Conservation (phyloP, 2,797 vertebrate species). For the Gymnoscopelus braueri region DNA sequence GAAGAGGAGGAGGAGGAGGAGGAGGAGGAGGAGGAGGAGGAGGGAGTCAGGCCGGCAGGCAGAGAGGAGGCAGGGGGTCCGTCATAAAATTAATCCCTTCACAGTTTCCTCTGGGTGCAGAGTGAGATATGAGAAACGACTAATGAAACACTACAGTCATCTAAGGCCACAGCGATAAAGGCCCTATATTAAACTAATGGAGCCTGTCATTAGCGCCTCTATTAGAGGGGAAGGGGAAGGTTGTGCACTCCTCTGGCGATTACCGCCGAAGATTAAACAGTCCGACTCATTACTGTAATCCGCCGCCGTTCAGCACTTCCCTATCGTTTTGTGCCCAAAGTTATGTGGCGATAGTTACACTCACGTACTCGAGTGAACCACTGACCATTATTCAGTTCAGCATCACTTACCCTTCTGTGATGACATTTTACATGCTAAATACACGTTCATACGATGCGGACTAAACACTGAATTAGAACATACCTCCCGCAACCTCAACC, state of each 20-base stretch:
- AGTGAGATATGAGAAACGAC: constrained; percentile 82
- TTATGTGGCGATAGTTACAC: background rate
- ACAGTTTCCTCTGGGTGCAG: constrained; percentile 80
- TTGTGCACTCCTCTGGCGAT: constrained; percentile 58
- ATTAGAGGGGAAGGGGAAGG: constrained; percentile 67
- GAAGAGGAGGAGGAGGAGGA: constrained; percentile 39
- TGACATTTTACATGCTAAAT: too few relatives aligned
- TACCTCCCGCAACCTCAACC: background rate
- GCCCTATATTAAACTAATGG: constrained; percentile 73
- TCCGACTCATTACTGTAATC: constrained; percentile 44
- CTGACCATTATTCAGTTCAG: too few relatives aligned
- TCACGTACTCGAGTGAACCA: too few relatives aligned
- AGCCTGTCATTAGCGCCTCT: constrained; percentile 70
- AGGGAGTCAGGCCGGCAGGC: constrained; percentile 23
- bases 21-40: constrained; percentile 47
- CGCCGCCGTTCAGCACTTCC: constrained; percentile 29
- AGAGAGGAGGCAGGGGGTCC: constrained; percentile 72
- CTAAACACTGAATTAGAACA: background rate
- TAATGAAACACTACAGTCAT: constrained; percentile 79
- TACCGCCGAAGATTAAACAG: constrained; percentile 62
- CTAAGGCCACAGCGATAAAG: constrained; percentile 74
- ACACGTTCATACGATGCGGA: too few relatives aligned
- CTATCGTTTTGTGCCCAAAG: background rate
- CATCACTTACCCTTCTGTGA: too few relatives aligned
- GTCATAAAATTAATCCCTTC: constrained; percentile 82